Base-by-base conservation (phyloP, 2,113 vertebrate genomes). In the Eurystomus gularis region DNA sequence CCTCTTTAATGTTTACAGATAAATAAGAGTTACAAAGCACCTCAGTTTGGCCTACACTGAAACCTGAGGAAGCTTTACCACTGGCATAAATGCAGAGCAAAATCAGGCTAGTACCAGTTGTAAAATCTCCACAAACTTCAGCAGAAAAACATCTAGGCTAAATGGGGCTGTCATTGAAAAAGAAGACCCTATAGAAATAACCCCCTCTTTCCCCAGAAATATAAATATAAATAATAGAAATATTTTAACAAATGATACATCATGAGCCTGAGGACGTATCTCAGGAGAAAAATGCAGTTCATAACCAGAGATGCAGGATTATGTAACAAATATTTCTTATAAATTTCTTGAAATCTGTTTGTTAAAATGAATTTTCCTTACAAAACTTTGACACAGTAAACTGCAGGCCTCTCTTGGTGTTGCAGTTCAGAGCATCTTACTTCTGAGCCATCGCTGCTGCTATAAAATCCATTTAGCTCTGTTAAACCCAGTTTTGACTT, bases 401-500 rank as follows among this genome's bases (percentile, higher is more conserved):
- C 21, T 35, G 18, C 16, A 86, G 54, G 3, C 20, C 8, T 48
- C 24, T 52, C 39, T 82, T 18, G 7, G 5, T 44, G 23, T 17
- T 39, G 7, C 3, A 25, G 7, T 11, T 78, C 2, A 1, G 20
- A 57, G 10, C 35, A 7, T 77, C 39, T 48, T 42, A 18, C 37
- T 78, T 79, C 31, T 40, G 68, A 35, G 2, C 11, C 64, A 23
- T 26, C 46, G 23, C 23, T 51, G 17, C n/a, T 60, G 19, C 46
- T 86, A 6, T 35, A 76, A 88, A 80, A 54, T 42, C 51, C 75
- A 10, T 14, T 10, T 0, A 55, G 14, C 24, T 54, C 54, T 35
- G 16, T 37, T 37, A 31, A 8, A 69, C 9, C 13, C 0, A 0
- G 2, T 2, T 79, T 24, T 88, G 52, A 48, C 17, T 35, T 37